Evolutionary conservation across 37 sponge, comb jelly and placozoan species (phyloP).

Genomic region (Beroe forskalii): DNA sequence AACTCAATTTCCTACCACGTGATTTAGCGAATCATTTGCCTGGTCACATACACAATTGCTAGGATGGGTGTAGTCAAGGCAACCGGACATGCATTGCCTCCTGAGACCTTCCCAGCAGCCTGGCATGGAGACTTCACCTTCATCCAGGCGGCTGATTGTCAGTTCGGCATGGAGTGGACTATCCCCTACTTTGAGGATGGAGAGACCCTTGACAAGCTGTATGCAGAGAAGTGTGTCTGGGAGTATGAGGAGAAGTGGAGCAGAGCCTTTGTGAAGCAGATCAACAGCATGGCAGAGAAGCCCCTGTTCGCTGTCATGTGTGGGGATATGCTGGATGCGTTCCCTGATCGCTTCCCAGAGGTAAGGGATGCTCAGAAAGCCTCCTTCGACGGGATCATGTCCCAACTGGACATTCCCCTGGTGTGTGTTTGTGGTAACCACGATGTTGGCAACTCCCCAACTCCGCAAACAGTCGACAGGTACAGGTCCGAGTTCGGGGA

Average conservation of each 20-base stretch:
- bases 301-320: constrained; percentile 38
- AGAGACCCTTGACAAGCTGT: neutral
- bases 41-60: too few relatives aligned
- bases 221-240: neutral
- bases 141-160: constrained; percentile 37
- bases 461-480: constrained; percentile 6
- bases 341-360: neutral
- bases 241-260: neutral
- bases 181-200: neutral
- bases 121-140: neutral
- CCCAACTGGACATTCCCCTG: constrained; percentile 14
- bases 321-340: constrained; percentile 47
- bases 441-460: constrained; percentile 62
- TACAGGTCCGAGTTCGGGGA: constrained; percentile 58
- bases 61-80: too few relatives aligned
- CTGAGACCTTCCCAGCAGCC: too few relatives aligned
- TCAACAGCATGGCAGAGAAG: constrained; percentile 8
- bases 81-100: too few relatives aligned
- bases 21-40: too few relatives aligned
- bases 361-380: neutral
- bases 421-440: constrained; percentile 59
- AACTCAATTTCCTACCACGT: too few relatives aligned
- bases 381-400: neutral
- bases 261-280: neutral
- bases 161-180: constrained; percentile 30